Conservation (phyloP, 2,113 vertebrate species). For the Pungitius pungitius region DNA sequence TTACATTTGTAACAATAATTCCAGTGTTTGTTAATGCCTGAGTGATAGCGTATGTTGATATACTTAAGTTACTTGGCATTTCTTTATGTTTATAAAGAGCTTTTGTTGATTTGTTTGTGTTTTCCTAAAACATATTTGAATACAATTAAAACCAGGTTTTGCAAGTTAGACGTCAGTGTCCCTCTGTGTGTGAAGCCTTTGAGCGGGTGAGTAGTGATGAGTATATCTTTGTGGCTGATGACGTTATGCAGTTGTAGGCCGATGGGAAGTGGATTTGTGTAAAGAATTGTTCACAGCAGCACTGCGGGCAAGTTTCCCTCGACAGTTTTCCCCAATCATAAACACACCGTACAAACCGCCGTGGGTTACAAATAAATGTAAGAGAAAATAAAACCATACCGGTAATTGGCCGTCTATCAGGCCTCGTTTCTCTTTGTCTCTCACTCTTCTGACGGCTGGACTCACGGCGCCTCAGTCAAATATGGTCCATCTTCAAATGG, state of each 20-base stretch:
- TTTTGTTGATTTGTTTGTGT: not conserved
- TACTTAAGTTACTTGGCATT: not conserved
- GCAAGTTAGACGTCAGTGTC: not conserved
- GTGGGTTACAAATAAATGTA: not conserved
- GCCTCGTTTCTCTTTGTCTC: not conserved
- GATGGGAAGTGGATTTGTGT: slow-evolving; percentile 16
- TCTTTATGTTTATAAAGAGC: not conserved
- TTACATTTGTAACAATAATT: not conserved
- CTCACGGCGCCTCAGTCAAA: slow-evolving; percentile 22
- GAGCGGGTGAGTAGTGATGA: not conserved
- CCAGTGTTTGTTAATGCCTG: too few relatives aligned
- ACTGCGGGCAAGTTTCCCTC: not conserved
- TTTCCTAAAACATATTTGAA: not conserved
- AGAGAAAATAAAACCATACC: not conserved
- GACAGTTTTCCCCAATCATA: not conserved
- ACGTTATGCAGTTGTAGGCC: slow-evolving; percentile 2
- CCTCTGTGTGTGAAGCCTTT: not conserved
- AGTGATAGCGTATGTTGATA: not conserved
- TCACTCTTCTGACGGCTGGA: slow-evolving; percentile 55
- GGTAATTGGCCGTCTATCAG: not conserved
- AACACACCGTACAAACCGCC: not conserved
- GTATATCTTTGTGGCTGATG: not conserved
- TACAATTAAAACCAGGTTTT: not conserved
- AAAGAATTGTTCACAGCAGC: not conserved
- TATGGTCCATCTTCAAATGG: slow-evolving; percentile 31